phyloP scores from a whole-genome alignment of 2,888 invertebrate genomes.

The Hydriomena furcata region DNA sequence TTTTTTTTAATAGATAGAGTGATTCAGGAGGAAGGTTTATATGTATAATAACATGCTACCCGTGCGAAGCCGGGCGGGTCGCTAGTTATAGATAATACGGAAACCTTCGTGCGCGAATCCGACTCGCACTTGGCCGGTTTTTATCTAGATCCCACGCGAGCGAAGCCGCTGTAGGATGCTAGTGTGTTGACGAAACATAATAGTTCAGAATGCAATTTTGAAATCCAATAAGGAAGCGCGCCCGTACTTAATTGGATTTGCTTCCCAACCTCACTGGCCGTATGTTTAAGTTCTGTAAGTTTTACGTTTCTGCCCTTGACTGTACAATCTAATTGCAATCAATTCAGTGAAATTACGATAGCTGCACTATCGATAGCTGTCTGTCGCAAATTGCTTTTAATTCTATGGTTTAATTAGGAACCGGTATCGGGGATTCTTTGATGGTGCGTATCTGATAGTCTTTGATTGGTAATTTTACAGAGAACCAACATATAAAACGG shows the following conservation, averaged over 20 bases:
- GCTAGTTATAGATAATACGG: too few species aligned
- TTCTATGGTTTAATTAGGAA: slow-evolving; percentile 9
- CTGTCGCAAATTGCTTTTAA: slow-evolving; percentile 30
- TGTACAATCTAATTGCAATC: slow-evolving; percentile 29
- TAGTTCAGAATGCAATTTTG: not conserved
- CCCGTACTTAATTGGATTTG: not conserved
- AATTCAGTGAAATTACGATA: slow-evolving; percentile 36
- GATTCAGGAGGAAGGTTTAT: too few species aligned
- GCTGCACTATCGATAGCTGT: slow-evolving; percentile 24
- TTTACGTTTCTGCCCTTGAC: slow-evolving; percentile 10
- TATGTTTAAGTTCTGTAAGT: not conserved
- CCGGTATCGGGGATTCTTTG: slow-evolving; percentile 17
- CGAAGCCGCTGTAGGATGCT: too few species aligned
- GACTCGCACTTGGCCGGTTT: too few species aligned
- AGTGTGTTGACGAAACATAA: not conserved
- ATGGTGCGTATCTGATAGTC: slow-evolving; percentile 18
- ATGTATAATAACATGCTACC: too few species aligned
- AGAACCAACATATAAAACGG: too few species aligned
- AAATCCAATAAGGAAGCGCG: slow-evolving; percentile 10
- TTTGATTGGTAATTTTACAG: slow-evolving; percentile 12
- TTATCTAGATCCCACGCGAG: too few species aligned
- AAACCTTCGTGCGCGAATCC: too few species aligned
- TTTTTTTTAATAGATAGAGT: too few species aligned
- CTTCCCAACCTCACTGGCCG: not conserved
- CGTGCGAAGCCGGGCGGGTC: too few species aligned